Conservation (phyloP, 2,797 vertebrate species). For the Nannoperca obscura region DNA sequence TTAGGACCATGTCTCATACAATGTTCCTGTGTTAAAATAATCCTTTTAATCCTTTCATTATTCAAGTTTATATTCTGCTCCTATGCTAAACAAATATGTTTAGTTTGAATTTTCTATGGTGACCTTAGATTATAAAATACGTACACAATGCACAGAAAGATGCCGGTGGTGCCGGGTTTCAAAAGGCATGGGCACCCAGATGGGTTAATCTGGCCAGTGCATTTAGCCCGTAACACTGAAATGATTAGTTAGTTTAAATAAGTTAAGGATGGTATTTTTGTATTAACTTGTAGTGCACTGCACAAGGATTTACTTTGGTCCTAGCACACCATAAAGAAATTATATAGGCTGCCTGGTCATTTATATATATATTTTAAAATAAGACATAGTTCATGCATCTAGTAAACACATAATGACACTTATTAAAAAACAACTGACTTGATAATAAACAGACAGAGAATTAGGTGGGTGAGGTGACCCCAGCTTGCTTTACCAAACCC, state of each 20-base stretch:
- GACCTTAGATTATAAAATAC: background rate
- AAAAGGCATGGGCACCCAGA: background rate
- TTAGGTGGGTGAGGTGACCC: background rate
- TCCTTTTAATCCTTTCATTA: background rate
- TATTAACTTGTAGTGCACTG: background rate
- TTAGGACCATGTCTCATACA: background rate
- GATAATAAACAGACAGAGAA: background rate
- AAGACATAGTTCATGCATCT: background rate
- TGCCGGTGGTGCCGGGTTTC: background rate
- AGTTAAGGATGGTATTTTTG: background rate
- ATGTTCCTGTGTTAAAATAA: background rate
- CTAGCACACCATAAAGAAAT: background rate
- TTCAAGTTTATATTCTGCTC: background rate
- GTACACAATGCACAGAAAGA: background rate
- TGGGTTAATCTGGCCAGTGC: background rate
- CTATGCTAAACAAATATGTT: background rate
- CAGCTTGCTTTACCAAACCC: background rate
- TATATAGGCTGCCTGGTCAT: background rate
- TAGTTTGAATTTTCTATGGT: background rate
- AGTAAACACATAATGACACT: background rate
- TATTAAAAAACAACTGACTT: background rate
- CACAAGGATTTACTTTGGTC: background rate
- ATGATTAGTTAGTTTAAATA: background rate
- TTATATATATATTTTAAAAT: too few species aligned
- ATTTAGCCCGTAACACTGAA: background rate